Base-by-base conservation (phyloP, 2,113 vertebrate genomes). In the Upupa epops region DNA sequence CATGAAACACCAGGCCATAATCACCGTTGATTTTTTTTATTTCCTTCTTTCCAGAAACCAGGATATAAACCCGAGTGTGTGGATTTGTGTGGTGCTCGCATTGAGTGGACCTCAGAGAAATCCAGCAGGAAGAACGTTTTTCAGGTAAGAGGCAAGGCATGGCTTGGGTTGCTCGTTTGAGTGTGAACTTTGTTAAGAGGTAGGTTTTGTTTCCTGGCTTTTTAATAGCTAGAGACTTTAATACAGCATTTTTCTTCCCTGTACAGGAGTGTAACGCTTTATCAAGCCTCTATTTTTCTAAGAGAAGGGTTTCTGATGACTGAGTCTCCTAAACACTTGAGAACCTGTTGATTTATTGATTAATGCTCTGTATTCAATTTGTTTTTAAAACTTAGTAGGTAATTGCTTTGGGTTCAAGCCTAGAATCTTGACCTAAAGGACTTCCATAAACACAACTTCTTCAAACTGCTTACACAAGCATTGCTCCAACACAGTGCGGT, bases 121-220 rank as follows among this genome's bases (percentile, higher is more conserved):
- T 99, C 98, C 69, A 99, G 98, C 96, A 98, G 96, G 88, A 98
- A 98, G 96, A 98, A 98, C 32, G 98, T 98, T 60, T 96, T 98
- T 96, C 98, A 99, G 98, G 98, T 99, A 97, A 94, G 97, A 96
- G 60, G 29, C 77, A 92, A 51, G 14, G 17, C 89, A 54, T 91
- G 81, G 6, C 5, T 78, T 92, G 55, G 10, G 80, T 69, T 58
- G 32, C 66, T 96, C 42, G 6, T 49, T 73, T 77, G 36, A 90
- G 89, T 58, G 42, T 60, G 74, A 85, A 34, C 31, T 92, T 68
- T 92, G 64, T 86, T 49, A 88, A 93, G 86, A 89, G 37, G 78
- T 70, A 78, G 64, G 58, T 60, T 90, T 92, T 74, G 55, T 95
- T 95, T 91, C 68, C 45, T 89, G 52, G 63, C 22, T 68, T 95